Percentiles rank a stretch among this genome's conserved stretches.
Evolutionary conservation across 2,797 vertebrate species (phyloP).

Genomic region (Rhinophrynus dorsalis): DNA sequence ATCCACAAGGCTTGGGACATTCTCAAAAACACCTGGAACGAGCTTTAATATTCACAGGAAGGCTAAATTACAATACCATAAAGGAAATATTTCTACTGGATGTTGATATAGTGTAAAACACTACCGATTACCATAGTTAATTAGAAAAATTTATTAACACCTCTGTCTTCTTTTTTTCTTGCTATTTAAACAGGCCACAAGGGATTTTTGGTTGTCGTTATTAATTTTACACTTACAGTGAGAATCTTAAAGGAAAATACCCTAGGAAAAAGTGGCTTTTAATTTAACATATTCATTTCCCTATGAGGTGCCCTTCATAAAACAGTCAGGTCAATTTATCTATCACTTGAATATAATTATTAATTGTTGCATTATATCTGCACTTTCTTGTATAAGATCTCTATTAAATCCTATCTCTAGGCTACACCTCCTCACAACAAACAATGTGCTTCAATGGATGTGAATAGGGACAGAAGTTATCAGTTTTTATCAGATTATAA

Average conservation of each 20-base stretch:
- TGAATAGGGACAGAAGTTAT: too few species aligned
- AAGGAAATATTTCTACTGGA: neutral
- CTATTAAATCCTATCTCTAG: too few species aligned
- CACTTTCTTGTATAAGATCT: too few species aligned
- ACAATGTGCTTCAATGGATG: too few species aligned
- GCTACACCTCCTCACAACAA: too few species aligned
- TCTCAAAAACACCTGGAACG: constrained; percentile 88
- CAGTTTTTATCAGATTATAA: too few species aligned
- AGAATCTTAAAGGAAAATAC: neutral
- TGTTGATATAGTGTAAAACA: constrained; percentile 4
- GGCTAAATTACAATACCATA: constrained; percentile 24
- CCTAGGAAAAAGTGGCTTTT: too few species aligned
- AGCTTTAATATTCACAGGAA: constrained; percentile 69
- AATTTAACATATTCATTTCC: too few species aligned
- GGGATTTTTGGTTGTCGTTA: constrained; percentile 10
- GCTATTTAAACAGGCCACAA: constrained; percentile 48
- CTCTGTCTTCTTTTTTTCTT: constrained; percentile 50
- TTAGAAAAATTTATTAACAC: constrained; percentile 24
- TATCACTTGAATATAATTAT: too few species aligned
- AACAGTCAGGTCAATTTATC: too few species aligned
- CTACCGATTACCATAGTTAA: constrained; percentile 19
- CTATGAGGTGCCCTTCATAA: too few species aligned
- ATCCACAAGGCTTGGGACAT: constrained; percentile 90
- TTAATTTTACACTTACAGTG: constrained; percentile 4
- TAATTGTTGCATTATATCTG: too few species aligned